Evolutionary conservation across 2,888 invertebrate species (phyloP), one percentile per base, ranked within the genome.

Genomic region (Pachliopta kotzebuea): DNA sequence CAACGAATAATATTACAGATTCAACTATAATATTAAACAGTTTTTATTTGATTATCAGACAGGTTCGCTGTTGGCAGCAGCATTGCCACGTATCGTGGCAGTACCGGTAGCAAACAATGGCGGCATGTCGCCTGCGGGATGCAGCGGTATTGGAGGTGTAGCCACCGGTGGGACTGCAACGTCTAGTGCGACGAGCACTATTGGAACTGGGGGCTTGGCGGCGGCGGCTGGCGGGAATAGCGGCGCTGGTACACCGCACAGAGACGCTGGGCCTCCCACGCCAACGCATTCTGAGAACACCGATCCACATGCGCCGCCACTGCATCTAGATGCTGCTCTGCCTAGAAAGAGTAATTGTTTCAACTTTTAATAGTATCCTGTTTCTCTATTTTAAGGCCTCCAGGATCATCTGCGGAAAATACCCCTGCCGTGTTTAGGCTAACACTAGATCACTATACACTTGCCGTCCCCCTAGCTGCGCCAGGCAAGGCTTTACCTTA

Each of bases 21-120:
- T 2, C 11, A 37, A 17, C 37, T 37, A 11, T n/a, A n/a, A n/a
- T n/a, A n/a, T 37, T 14, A 37, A 37, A 37, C 11, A 14, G 3
- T 37, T 45, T 6, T 45, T 45, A 45, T n/a, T 42, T 24, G 9
- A 45, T 26, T 20, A n/a, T 3, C 64, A 71, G 70, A 68, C 56
- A 66, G 94, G 94, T 24, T 94, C 95, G 54, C 84, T 95, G 63
- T 83, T 95, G 75, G 95, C 95, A 67, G 94, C 93, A 71, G 95
- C 95, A 66, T 82, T 95, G 71, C 68, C 63, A 76, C 69, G 79
- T 76, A 73, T 81, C 79, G 66, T 83, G 81, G 59, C 76, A 69
- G 62, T 62, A 56, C 72, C 80, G 49, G 70, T 76, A 53, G 59
- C 63, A 63, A 62, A 50, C 29, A 49, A 79, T 62, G 75, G 81